These are phyloP conservation scores for Proales similis DNA, from an alignment of 1,140 invertebrate species.

Conservation along the genomic window DNA sequence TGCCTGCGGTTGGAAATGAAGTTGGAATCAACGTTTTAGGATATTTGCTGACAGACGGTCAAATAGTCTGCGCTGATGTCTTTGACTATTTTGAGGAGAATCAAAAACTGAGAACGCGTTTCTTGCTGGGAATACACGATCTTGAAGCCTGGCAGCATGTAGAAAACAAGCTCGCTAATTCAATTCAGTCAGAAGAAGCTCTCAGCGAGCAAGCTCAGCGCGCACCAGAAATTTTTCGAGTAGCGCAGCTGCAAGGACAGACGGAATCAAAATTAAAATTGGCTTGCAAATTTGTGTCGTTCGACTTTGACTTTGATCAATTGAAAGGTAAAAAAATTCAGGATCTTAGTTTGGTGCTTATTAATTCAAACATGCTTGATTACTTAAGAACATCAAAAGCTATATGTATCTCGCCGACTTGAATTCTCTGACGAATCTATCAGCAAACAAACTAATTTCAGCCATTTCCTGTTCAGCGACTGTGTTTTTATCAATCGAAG, in stretches of 20 bases:
- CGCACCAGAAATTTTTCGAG: too few relatives aligned
- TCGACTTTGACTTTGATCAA: constrained; percentile 8
- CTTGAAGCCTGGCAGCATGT: too few relatives aligned
- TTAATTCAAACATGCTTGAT: neutral
- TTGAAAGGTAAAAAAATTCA: constrained; percentile 29
- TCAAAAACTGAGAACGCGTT: too few relatives aligned
- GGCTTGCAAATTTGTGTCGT: constrained; percentile 2
- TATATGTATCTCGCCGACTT: constrained; percentile 12
- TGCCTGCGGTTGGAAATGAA: too few relatives aligned
- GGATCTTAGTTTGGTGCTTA: neutral
- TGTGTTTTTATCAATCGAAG: constrained; percentile 1
- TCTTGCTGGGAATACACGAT: too few relatives aligned
- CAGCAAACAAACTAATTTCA: neutral
- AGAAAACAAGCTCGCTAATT: too few relatives aligned
- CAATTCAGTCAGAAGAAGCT: too few relatives aligned
- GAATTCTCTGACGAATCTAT: constrained; percentile 24
- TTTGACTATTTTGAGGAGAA: too few relatives aligned
- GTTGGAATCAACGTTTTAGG: neutral
- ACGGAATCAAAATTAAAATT: constrained; percentile 11
- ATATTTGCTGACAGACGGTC: neutral
- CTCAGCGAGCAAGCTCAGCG: too few relatives aligned
- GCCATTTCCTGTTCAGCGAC: constrained; percentile 31
- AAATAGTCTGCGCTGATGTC: neutral
- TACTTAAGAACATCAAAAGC: constrained; percentile 9
- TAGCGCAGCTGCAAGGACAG: too few relatives aligned